Evolutionary conservation across 1,140 invertebrate species (phyloP).

Genomic region (Calephelis nemesis): DNA sequence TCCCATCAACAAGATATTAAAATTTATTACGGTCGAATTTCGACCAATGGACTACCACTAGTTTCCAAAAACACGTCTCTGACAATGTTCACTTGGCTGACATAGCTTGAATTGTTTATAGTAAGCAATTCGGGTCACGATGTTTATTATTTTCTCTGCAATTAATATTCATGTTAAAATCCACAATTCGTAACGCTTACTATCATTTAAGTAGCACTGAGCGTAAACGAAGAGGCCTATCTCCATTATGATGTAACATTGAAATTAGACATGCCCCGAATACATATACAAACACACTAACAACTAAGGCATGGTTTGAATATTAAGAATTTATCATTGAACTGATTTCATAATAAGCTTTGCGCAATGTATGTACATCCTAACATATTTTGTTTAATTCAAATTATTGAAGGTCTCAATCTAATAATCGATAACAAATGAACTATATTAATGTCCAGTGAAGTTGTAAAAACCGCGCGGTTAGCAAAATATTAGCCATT

Average conservation of each 20-base stretch:
- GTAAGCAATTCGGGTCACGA: no score
- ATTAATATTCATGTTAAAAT: no score
- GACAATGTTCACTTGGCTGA: neutral
- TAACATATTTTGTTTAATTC: conserved; percentile 2
- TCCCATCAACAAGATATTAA: no score
- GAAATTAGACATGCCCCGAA: conserved; percentile 39
- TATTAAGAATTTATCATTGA: conserved; percentile 31
- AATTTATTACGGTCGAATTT: no score
- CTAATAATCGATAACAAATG: neutral
- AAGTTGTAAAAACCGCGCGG: no score
- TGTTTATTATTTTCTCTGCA: no score
- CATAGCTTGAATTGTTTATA: no score
- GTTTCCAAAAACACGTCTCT: neutral
- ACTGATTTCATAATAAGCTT: conserved; percentile 39
- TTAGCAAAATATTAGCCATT: no score
- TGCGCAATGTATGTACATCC: conserved; percentile 31
- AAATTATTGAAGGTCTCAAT: neutral
- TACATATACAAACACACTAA: conserved; percentile 30
- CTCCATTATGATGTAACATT: conserved; percentile 38
- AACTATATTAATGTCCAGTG: neutral
- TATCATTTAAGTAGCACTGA: neutral
- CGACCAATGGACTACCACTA: no score
- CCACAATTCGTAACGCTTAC: neutral
- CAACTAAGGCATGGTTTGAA: conserved; percentile 35
- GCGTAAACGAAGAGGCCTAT: neutral